Base-by-base conservation (phyloP, 2,888 invertebrate genomes). In the Sylvicola fuscatus region DNA sequence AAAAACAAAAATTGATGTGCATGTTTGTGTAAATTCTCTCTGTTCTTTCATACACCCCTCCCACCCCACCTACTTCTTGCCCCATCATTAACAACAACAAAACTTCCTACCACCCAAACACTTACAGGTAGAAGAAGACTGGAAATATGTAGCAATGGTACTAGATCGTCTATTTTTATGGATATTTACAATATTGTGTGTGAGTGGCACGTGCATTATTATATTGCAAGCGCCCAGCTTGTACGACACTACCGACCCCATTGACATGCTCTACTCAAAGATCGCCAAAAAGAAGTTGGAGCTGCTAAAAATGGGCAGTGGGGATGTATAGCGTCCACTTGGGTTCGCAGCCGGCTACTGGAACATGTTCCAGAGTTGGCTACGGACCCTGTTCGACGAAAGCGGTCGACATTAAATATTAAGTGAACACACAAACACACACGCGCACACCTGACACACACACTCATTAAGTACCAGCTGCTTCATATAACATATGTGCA, bases 141-240 rank as follows among this genome's bases (percentile, higher is more conserved):
- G 95, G 95, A 93, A 93, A 60, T 95, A 90, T 65, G 90, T 95
- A 39, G 77, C 77, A 38, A 56, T 93, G 89, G 93, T 95, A 43
- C 68, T 95, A 57, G 95, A 95, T 64, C 73, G 95, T 50, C 72
- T 95, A 50, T 95, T 95, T 65, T 71, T 95, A 47, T 90, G 89
- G 75, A 75, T 87, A 50, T 95, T 95, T 65, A 83, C 92, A 54
- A 69, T 89, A 55, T 87, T 89, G 45, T 93, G 92, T 60, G 70
- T 93, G 43, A 62, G 87, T 41, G 93, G 93, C 43, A 92, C 86
- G 40, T 78, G 77, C 40, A 65, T 83, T 47, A 86, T 86, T 51
- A 86, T 86, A 57, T 70, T 89, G 43, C 76, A 83, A 60, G 90
- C 90, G 46, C 90, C 90, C 40, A 83, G 86, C 38, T 70, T 90